Base-by-base conservation (phyloP, 2,113 vertebrate species). In the Burhinus oedicnemus region DNA sequence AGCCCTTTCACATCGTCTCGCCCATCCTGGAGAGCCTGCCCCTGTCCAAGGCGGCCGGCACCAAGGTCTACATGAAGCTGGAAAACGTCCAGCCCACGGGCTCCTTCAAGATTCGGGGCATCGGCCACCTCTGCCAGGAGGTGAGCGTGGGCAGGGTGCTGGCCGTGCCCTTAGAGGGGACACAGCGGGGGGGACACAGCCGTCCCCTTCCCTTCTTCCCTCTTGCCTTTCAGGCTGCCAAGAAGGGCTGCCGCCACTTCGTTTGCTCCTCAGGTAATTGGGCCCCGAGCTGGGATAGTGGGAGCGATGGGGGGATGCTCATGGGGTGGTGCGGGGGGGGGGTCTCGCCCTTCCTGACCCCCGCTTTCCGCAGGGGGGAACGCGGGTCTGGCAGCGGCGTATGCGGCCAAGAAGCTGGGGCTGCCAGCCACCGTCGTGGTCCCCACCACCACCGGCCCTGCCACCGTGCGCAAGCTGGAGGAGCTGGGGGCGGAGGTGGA, bases 21-120 rank as follows among this genome's bases (percentile, higher is more conserved):
- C 99, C 99, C 2, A 36, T 99, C 57, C 98, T 99, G 93, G 98
- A 99, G 96, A 99, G 99, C 91, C 93, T 98, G 17, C 60, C 98
- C 3, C 91, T 99, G 70, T 99, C 98, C 51, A 98, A 95, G 94
- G 93, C 97, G 13, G 98, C 97, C 0, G 98, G 98, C 22, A 98
- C 97, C 18, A 85, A 97, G 3, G 97, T 99, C 79, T 98, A 98
- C 84, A 98, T 99, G 96, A 99, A 99, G 87, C 96, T 98, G 91
- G 99, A 99, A 38, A 99, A 99, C 1, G 92, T 99, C 44, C 99
- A 99, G 97, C 99, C 99, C 8, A 95, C 98, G 0, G 99, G 99
- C 26, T 99, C 99, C 90, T 99, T 99, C 96, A 99, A 99, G 97
- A 99, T 99, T 96, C 98, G 99, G 4, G 99, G 99, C 91, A 99